These are phyloP conservation scores for Artibeus lituratus DNA, from an alignment of 2,797 vertebrate species.

Conservation along the genomic window DNA sequence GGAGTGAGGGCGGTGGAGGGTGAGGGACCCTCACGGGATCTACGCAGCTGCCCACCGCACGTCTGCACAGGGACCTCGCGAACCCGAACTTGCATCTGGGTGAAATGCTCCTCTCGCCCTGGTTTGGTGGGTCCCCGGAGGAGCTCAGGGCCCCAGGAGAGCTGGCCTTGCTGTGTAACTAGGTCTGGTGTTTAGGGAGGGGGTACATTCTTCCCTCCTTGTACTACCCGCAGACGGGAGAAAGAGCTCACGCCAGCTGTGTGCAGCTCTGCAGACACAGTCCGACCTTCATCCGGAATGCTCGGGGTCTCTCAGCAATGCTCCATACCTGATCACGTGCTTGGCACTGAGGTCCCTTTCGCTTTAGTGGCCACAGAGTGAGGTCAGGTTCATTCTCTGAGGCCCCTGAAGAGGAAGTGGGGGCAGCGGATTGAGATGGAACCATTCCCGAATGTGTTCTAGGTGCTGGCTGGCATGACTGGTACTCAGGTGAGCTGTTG, in stretches of 20 bases:
- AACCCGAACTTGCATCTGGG: not conserved
- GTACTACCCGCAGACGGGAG: not conserved
- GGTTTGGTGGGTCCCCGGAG: not conserved
- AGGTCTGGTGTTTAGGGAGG: not conserved
- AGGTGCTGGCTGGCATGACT: accelerated
- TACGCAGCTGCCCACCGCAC: accelerated
- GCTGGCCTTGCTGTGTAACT: not conserved
- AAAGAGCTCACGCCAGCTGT: not conserved
- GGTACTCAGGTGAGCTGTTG: not conserved
- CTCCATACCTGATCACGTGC: not conserved
- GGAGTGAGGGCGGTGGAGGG: accelerated
- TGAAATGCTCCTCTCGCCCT: not conserved
- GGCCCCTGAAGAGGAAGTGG: not conserved
- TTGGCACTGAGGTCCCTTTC: not conserved
- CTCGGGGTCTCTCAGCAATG: not conserved
- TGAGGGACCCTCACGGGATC: accelerated
- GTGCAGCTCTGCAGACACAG: not conserved
- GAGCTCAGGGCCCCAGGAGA: not conserved
- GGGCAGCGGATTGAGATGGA: not conserved
- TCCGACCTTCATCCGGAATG: not conserved
- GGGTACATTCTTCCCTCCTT: not conserved
- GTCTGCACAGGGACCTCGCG: not conserved
- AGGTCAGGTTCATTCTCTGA: not conserved
- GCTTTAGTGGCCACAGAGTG: not conserved
- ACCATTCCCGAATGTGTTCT: not conserved